phyloP scores from a whole-genome alignment of 1,140 invertebrate genomes.

The Drosophila equinoxialis region DNA sequence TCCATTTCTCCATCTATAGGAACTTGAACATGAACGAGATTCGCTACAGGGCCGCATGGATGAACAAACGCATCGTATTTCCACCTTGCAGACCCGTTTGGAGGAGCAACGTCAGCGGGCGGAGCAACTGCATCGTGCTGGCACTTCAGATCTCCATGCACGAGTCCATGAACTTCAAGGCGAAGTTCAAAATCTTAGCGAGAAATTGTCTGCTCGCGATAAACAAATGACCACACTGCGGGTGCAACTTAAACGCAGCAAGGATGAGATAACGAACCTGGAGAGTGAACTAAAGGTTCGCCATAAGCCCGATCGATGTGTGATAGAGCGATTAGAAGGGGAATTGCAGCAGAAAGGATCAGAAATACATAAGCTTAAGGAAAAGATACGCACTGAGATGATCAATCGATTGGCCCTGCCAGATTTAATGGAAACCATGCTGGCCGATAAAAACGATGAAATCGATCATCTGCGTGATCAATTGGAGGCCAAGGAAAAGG shows the following conservation, averaged over 20 bases:
- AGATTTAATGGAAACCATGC: slow-evolving; percentile 86
- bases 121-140: slow-evolving; percentile 87
- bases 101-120: slow-evolving; percentile 90
- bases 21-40: slow-evolving; percentile 90
- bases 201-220: slow-evolving; percentile 85
- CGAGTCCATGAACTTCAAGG: slow-evolving; percentile 87
- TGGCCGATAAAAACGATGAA: slow-evolving; percentile 88
- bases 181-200: slow-evolving; percentile 85
- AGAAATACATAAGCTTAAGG: slow-evolving; percentile 85
- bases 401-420: slow-evolving; percentile 84
- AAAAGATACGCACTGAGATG: slow-evolving; percentile 83
- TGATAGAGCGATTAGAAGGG: slow-evolving; percentile 85
- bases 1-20: slow-evolving; percentile 83
- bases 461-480: slow-evolving; percentile 86
- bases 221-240: slow-evolving; percentile 85
- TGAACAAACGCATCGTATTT: slow-evolving; percentile 91
- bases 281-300: slow-evolving; percentile 84
- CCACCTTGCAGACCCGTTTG: slow-evolving; percentile 89
- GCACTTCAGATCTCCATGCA: slow-evolving; percentile 87
- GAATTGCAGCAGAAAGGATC: slow-evolving; percentile 84
- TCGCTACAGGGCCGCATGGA: slow-evolving; percentile 90
- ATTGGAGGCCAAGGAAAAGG: slow-evolving; percentile 70
- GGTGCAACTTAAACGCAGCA: slow-evolving; percentile 79
- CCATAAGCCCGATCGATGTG: slow-evolving; percentile 83
- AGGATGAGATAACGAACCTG: slow-evolving; percentile 80